A percentile compares a stretch with the other conserved stretches of the same genome.
Evolutionary conservation across 2,888 invertebrate genomes (phyloP).

Genomic region (Spodoptera littoralis): DNA sequence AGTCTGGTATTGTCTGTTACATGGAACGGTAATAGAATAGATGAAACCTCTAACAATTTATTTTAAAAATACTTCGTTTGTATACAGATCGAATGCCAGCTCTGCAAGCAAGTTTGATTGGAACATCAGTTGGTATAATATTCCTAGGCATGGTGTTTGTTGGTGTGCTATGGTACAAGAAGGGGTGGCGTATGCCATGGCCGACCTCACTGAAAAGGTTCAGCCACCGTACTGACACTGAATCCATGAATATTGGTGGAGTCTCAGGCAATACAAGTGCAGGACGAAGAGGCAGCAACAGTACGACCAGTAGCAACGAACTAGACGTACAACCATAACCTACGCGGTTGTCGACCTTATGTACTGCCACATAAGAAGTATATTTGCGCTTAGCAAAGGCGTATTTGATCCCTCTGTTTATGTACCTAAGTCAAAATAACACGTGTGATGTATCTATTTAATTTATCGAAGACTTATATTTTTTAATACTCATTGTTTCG

Average conservation of each 20-base stretch:
- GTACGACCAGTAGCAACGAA: conserved; percentile 31
- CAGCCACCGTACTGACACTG: conserved; percentile 13
- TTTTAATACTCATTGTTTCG: no score
- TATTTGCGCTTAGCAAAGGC: no score
- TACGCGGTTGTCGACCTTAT: no score
- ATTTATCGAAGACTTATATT: no score
- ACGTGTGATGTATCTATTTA: no score
- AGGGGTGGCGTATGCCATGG: conserved; percentile 49
- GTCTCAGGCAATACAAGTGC: not conserved
- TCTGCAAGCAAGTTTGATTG: conserved; percentile 71
- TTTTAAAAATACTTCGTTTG: conserved; percentile 18
- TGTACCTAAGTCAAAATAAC: no score
- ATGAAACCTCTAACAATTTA: no score
- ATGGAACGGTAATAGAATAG: no score
- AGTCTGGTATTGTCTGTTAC: no score
- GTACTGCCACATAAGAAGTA: no score
- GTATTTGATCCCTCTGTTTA: no score
- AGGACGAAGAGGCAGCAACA: conserved; percentile 21
- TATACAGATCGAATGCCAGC: conserved; percentile 45
- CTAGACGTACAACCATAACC: conserved; percentile 1
- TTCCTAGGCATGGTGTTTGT: conserved; percentile 61
- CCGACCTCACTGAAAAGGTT: conserved; percentile 1
- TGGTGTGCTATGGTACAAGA: conserved; percentile 65
- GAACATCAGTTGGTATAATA: conserved; percentile 66
- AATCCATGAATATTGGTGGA: conserved; percentile 2